Evolutionary conservation across 2,888 invertebrate species (phyloP).

Genomic region (Nectonema munidae): DNA sequence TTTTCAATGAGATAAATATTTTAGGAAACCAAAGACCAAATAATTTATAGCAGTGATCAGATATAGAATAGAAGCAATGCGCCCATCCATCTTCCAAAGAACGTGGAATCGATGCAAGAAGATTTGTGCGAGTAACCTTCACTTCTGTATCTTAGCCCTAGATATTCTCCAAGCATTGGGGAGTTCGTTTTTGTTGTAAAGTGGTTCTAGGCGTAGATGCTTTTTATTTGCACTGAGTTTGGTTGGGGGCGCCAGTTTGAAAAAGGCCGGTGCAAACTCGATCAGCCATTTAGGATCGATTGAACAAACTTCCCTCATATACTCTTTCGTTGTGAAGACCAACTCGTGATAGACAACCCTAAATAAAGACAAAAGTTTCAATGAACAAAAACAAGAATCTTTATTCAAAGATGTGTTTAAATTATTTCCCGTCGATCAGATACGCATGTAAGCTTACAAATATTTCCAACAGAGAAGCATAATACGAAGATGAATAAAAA

Average conservation of each 20-base stretch:
- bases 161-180: slow-evolving; percentile 98
- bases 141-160: slow-evolving; percentile 21
- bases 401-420: too few species aligned
- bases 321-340: slow-evolving; percentile 90
- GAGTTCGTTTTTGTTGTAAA: slow-evolving; percentile 94
- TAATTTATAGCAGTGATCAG: too few species aligned
- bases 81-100: too few species aligned
- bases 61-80: too few species aligned
- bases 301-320: slow-evolving; percentile 72
- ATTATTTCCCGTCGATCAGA: too few species aligned
- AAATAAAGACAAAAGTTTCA: slow-evolving; percentile 18
- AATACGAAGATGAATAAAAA: too few species aligned
- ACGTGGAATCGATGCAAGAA: too few species aligned
- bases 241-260: slow-evolving; percentile 88
- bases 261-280: slow-evolving; percentile 93
- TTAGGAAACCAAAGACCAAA: too few species aligned
- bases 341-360: slow-evolving; percentile 92
- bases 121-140: too few species aligned
- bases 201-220: slow-evolving; percentile 76
- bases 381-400: neutral
- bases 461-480: too few species aligned
- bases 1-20: too few species aligned
- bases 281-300: slow-evolving; percentile 94
- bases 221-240: slow-evolving; percentile 94
- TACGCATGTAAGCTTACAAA: too few species aligned